Base-by-base conservation (phyloP, 2,888 invertebrate genomes). In the Chrysolina haemoptera region DNA sequence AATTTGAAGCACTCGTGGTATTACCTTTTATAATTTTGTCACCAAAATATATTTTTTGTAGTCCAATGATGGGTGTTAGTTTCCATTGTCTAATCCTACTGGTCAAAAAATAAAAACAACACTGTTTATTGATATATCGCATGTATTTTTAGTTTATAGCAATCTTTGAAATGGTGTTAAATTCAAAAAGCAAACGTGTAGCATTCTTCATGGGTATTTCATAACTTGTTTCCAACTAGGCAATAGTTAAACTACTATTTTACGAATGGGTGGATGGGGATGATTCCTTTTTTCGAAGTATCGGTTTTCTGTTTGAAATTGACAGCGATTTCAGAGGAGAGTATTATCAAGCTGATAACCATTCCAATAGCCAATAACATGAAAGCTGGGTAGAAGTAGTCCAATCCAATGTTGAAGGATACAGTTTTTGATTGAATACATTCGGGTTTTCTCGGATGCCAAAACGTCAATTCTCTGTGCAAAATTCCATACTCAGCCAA, bases 311-410 rank as follows among this genome's bases (percentile, higher is more conserved):
- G 20, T 40, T 68, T 72, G 46, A 68, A 68, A 63, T 72, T 62
- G 1, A 67, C 5, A 1, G 14, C 40, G 8, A 73, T 20, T 41
- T 74, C 74, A 0, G 64, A 18, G 1, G 48, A 50, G 22, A 85
- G 77, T 53, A 85, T 76, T 8, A 80, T 41, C 53, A 84, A 68
- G 74, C 85, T 85, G 0, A 79, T 27, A n/a, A 79, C 12, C 8
- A 85, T 76, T 27, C 86, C 86, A 62, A 82, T 64, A 11, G 78
- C 70, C 46, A 85, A 73, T 16, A 84, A 73, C 20, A 80, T 66
- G 55, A 85, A 74, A 20, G 84, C 82, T 6, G 86, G 84, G 76
- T 85, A 86, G 74, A 86, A 83, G 68, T 86, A 85, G 5, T 81
- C 79, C 35, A 86, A 68, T 22, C 85, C 84, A 6, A 86, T 83